Evolutionary conservation across 2,797 vertebrate genomes (phyloP).

Genomic region (Muscicapa comitata): DNA sequence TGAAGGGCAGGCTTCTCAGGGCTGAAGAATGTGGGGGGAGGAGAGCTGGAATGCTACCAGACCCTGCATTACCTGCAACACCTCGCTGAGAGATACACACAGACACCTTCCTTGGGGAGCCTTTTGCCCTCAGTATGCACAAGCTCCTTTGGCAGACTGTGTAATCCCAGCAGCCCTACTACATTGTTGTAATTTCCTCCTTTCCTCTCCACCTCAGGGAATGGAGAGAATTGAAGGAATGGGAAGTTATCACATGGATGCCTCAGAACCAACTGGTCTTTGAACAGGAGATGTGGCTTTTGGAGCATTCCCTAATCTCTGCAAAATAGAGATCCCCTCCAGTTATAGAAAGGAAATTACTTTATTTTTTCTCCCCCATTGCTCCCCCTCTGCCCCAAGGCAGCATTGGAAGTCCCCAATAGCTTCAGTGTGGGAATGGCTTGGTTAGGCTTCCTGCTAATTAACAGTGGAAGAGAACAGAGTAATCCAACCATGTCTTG

Average conservation of each 20-base stretch:
- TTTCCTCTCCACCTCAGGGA: background rate
- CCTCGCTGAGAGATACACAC: background rate
- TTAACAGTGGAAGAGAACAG: background rate
- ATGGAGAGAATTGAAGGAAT: background rate
- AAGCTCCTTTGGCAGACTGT: background rate
- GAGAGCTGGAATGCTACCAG: background rate
- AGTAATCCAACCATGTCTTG: background rate
- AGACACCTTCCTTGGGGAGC: background rate
- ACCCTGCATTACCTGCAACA: background rate
- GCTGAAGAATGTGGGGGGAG: background rate
- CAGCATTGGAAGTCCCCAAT: background rate
- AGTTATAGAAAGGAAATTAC: background rate
- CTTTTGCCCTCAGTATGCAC: background rate
- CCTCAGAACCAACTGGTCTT: background rate
- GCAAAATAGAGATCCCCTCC: background rate
- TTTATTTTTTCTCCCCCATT: background rate
- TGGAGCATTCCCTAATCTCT: background rate
- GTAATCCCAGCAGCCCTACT: background rate
- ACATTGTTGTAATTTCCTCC: background rate
- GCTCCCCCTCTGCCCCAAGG: background rate
- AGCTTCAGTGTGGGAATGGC: background rate
- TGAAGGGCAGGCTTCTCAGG: background rate
- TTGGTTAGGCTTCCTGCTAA: background rate
- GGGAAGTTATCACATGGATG: background rate
- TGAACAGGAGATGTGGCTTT: background rate